Evolutionary conservation across 1,140 invertebrate genomes (phyloP).

Genomic region (Periplaneta americana): DNA sequence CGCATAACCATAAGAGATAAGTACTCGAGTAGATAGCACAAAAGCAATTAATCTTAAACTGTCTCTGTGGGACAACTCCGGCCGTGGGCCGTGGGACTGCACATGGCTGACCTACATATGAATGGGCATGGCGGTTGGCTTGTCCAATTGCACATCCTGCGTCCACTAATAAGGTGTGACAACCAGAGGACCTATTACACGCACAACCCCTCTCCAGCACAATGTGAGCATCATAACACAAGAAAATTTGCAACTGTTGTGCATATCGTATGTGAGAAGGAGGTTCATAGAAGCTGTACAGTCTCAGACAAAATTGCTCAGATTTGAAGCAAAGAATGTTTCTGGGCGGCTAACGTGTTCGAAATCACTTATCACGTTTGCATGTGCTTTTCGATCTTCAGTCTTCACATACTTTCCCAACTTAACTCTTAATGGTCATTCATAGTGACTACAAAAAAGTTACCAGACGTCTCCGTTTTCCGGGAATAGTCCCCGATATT

Average conservation of each 20-base stretch:
- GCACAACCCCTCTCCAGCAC: not conserved
- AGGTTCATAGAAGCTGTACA: not conserved
- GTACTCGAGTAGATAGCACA: not conserved
- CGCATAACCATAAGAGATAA: not conserved
- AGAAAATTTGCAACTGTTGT: not conserved
- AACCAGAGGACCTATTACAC: not conserved
- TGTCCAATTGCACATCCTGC: not conserved
- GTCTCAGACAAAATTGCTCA: not conserved
- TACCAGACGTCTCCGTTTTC: too few relatives aligned
- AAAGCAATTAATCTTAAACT: not conserved
- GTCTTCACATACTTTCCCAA: too few relatives aligned
- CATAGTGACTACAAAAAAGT: too few relatives aligned
- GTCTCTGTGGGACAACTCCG: not conserved
- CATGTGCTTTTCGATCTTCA: too few relatives aligned
- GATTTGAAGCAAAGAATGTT: too few relatives aligned
- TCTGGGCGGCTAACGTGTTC: too few relatives aligned
- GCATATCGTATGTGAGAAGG: not conserved
- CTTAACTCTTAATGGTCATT: too few relatives aligned
- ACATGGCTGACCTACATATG: not conserved
- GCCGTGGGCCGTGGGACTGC: not conserved
- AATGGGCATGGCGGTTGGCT: not conserved
- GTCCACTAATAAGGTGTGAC: not conserved
- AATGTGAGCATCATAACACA: not conserved
- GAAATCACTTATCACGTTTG: too few relatives aligned
- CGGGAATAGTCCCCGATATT: too few relatives aligned